phyloP scores from a whole-genome alignment of 2,888 invertebrate species.

The Cephus runcator region DNA sequence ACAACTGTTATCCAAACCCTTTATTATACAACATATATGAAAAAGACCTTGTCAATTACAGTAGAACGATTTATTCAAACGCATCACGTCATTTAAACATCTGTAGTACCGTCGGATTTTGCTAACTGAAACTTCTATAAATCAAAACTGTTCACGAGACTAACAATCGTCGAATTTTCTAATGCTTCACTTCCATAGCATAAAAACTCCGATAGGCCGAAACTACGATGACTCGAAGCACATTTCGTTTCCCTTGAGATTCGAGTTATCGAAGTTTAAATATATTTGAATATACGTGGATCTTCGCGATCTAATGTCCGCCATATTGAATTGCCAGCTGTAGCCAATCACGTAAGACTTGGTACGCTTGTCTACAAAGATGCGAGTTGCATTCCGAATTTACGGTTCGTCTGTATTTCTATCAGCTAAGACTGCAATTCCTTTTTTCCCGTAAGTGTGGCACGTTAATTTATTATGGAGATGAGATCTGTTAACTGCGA shows the following conservation, averaged over 20 bases:
- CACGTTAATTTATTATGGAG: slow-evolving; percentile 5
- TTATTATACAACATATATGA: background rate
- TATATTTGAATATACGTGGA: background rate
- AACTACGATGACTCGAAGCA: too few relatives aligned
- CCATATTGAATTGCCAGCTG: background rate
- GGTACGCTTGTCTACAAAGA: background rate
- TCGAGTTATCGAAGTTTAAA: too few relatives aligned
- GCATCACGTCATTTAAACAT: background rate
- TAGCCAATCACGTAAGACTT: background rate
- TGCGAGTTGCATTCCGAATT: background rate
- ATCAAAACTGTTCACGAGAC: too few relatives aligned
- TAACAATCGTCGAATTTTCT: too few relatives aligned
- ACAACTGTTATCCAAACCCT: background rate
- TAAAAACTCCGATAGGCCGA: too few relatives aligned
- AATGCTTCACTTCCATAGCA: too few relatives aligned
- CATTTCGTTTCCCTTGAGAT: too few relatives aligned
- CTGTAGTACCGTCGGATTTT: background rate
- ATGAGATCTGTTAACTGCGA: slow-evolving; percentile 5
- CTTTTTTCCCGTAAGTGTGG: background rate
- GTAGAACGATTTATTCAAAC: background rate
- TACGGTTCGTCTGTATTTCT: background rate
- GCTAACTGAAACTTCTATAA: too few relatives aligned
- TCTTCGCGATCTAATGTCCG: background rate
- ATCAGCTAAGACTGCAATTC: background rate
- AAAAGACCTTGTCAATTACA: background rate